Evolutionary conservation across 2,888 invertebrate species (phyloP), one percentile per base, ranked within the genome.

Genomic region (Euphydryas editha): DNA sequence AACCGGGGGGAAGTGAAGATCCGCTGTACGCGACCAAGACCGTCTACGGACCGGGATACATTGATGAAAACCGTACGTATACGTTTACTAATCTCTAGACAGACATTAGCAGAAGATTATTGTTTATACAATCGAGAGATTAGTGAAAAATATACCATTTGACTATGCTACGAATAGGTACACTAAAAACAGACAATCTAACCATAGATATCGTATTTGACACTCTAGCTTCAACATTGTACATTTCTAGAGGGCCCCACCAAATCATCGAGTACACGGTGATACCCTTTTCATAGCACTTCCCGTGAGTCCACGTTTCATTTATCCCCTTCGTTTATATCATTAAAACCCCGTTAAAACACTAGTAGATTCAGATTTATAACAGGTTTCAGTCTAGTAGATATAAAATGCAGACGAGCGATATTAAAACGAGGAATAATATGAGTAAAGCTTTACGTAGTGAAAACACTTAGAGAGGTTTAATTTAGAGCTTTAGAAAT

Each of bases 21-120:
- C 89, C 93, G 42, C 83, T 92, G 66, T 91, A 91, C 76, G 92
- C 93, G 56, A 94, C 94, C 82, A 94, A 94, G 86, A 94, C 94
- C 30, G 91, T 93, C 87, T 92, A 92, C 83, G 92, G 93, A 62
- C 82, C 86, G 57, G 92, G 91, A 88, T 92, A 93, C 86, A 92
- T 90, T 80, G 93, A 93, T 83, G 93, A 92, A 76, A 90, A 90
- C 86, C 93, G 93, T 93, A 93, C 87, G 93, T 93, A 93, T 90
- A 78, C 80, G 81, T 80, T 78, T 73, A 78, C 78, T 79, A 76
- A 80, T 81, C 75, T 76, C 78, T 79, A 81, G 79, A 68, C 71
- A 68, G 68, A 71, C 61, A 71, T 65, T 73, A 71, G 70, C 20
- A 49, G 51, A 59, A 56, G 37, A 55, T 55, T 39, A 39, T 55